Base-by-base conservation (phyloP, 92 coral and sea anemone species). In the Micromussa lordhowensis region DNA sequence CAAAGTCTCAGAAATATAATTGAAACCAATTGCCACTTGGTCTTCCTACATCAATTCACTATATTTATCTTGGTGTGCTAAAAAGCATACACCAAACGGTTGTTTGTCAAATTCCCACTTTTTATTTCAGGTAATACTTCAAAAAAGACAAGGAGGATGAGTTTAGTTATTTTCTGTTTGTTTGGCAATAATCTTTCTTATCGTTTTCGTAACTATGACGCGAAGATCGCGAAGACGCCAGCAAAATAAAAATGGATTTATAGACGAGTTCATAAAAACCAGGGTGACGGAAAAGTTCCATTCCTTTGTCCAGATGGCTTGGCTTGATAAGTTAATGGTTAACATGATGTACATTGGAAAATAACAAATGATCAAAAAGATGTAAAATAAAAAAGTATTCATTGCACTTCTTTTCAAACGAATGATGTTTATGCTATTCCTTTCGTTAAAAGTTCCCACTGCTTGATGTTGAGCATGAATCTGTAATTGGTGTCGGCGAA, bases 401-500 rank as follows among this genome's bases (percentile, higher is more conserved):
- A 84, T n/a, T 3, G 80, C 44, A 38, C 80, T 72, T 18, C 57
- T 84, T 21, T 31, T 58, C 7, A 84, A 7, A 32, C 40, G 38
- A 22, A 16, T 32, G 58, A 35, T 72, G 6, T 7, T 82, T 61
- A 48, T 21, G 18, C 40, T 81, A 16, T 54, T 74, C 22, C 7
- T 34, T 12, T 2, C 35, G 29, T 9, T 6, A 4, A 7, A 16
- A 12, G 30, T 74, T 19, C 11, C 36, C 12, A 72, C 36, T 21
- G 80, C 18, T 18, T 30, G 70, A 14, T 73, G 68, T 22, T 72
- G 72, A 18, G 58, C 53, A 22, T 44, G 57, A 57, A 84, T 84
- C 16, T 75, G 80, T 15, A 31, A 24, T 4, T 72, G 87, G n/a
- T 84, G 87, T 11, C 24, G 80, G 13, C 80, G 87, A 57, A 84